phyloP scores from a whole-genome alignment of 2,113 vertebrate species.

The Hirundichthys speculiger region DNA sequence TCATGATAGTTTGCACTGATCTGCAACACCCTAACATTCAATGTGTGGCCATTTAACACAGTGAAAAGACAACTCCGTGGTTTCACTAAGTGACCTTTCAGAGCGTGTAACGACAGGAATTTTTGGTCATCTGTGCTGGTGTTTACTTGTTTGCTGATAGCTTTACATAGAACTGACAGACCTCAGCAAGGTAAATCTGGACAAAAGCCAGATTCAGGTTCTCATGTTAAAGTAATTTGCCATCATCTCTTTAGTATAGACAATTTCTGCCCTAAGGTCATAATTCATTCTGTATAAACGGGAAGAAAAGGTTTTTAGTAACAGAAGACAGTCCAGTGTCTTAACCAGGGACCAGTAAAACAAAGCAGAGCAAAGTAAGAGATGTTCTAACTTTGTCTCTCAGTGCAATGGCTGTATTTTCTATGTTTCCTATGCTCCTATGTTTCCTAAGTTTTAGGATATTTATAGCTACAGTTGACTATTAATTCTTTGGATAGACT shows the following conservation, averaged over 20 bases:
- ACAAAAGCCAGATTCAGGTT: slow-evolving; percentile 36
- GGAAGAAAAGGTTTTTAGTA: too few relatives aligned
- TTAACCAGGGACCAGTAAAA: too few relatives aligned
- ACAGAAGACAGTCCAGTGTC: too few relatives aligned
- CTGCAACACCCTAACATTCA: slow-evolving; percentile 7
- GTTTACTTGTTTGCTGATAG: slow-evolving; percentile 31
- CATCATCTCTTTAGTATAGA: slow-evolving; percentile 27
- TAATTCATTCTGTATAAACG: too few relatives aligned
- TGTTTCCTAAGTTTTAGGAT: too few relatives aligned
- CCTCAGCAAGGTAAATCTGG: slow-evolving; percentile 36
- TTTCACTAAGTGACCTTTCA: slow-evolving; percentile 47
- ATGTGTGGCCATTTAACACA: slow-evolving; percentile 28
- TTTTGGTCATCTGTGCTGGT: slow-evolving; percentile 36
- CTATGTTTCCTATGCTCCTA: too few relatives aligned
- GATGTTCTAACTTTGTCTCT: not conserved
- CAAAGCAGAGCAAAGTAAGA: too few relatives aligned
- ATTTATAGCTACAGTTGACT: too few relatives aligned
- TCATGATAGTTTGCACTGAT: slow-evolving; percentile 10
- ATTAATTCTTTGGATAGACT: too few relatives aligned
- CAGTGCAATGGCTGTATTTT: not conserved
- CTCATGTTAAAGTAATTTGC: slow-evolving; percentile 51
- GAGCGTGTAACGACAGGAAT: slow-evolving; percentile 37
- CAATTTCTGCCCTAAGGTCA: slow-evolving; percentile 8
- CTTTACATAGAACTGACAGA: slow-evolving; percentile 34
- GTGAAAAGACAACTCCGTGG: slow-evolving; percentile 38